phyloP scores from a whole-genome alignment of 2,113 vertebrate species.

The Plectropomus leopardus region DNA sequence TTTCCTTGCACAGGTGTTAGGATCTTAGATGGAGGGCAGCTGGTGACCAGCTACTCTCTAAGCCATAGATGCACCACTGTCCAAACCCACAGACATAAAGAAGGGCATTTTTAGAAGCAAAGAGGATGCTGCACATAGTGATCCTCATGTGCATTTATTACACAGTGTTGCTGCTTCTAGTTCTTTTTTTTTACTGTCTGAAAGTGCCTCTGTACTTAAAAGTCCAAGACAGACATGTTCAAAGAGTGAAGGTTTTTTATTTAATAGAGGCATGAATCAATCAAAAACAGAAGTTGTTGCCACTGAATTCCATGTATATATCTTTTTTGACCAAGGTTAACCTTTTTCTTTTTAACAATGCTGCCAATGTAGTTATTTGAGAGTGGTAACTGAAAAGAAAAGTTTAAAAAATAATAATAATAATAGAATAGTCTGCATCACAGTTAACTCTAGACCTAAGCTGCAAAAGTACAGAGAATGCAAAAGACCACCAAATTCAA shows the following conservation, averaged over 20 bases:
- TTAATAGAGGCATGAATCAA: not conserved
- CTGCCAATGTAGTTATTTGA: too few relatives aligned
- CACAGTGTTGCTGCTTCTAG: not conserved
- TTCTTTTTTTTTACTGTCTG: not conserved
- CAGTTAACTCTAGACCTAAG: too few relatives aligned
- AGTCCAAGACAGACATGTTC: not conserved
- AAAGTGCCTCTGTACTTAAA: not conserved
- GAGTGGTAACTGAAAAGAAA: too few relatives aligned
- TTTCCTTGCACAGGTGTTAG: slow-evolving; percentile 10
- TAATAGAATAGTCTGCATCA: too few relatives aligned
- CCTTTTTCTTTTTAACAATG: too few relatives aligned
- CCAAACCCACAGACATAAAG: not conserved
- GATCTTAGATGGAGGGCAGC: slow-evolving; percentile 19
- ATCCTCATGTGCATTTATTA: not conserved
- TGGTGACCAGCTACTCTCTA: not conserved
- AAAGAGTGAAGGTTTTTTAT: not conserved
- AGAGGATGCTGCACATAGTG: not conserved
- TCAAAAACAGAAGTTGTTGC: not conserved
- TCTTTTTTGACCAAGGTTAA: too few relatives aligned
- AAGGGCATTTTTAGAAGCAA: not conserved
- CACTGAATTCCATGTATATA: not conserved
- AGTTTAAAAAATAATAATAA: too few relatives aligned
- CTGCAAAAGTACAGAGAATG: too few relatives aligned
- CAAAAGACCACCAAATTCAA: too few relatives aligned
- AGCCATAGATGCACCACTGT: not conserved